Conservation (phyloP, 2,797 vertebrate species). For the Dendrocincla tyrannina region DNA sequence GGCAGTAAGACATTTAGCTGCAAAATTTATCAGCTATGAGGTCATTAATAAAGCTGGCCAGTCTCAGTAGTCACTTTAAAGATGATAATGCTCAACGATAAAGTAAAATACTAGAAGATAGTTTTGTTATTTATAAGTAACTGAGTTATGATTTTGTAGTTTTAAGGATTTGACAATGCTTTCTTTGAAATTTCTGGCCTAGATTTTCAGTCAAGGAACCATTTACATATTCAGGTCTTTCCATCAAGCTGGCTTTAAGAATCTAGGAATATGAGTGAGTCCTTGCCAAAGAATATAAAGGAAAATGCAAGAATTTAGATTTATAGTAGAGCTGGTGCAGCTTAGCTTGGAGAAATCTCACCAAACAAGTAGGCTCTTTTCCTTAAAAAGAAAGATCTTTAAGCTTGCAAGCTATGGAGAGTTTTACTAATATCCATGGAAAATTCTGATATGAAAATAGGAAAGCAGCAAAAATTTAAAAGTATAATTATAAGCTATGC, state of each 20-base stretch:
- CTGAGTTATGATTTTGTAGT: conserved; percentile 18
- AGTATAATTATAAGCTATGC: conserved; percentile 10
- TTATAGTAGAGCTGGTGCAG: conserved; percentile 14
- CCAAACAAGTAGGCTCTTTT: background rate
- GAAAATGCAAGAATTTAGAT: conserved; percentile 35
- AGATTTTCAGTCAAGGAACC: conserved; percentile 14
- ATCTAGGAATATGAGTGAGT: background rate
- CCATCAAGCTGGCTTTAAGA: conserved; percentile 8
- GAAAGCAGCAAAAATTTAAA: conserved; percentile 23
- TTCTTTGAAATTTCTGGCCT: conserved; percentile 62
- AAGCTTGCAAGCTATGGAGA: background rate
- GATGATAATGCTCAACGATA: conserved; percentile 22
- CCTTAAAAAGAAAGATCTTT: conserved; percentile 14
- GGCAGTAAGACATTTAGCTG: conserved; percentile 50
- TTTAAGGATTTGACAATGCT: conserved; percentile 23
- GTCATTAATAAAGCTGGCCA: conserved; percentile 66
- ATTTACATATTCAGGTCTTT: conserved; percentile 36
- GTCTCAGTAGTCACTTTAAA: conserved; percentile 68
- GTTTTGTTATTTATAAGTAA: conserved; percentile 47
- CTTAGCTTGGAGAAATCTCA: conserved; percentile 38
- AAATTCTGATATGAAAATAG: conserved; percentile 27
- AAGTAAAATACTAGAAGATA: conserved; percentile 46
- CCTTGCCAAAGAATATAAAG: background rate
- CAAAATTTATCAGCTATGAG: conserved; percentile 65
- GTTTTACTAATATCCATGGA: conserved; percentile 24